A percentile compares a stretch with the other conserved stretches of the same genome.
These are phyloP conservation scores for Ginglymostoma cirratum DNA, from an alignment of 2,113 vertebrate species.

Conservation along the genomic window DNA sequence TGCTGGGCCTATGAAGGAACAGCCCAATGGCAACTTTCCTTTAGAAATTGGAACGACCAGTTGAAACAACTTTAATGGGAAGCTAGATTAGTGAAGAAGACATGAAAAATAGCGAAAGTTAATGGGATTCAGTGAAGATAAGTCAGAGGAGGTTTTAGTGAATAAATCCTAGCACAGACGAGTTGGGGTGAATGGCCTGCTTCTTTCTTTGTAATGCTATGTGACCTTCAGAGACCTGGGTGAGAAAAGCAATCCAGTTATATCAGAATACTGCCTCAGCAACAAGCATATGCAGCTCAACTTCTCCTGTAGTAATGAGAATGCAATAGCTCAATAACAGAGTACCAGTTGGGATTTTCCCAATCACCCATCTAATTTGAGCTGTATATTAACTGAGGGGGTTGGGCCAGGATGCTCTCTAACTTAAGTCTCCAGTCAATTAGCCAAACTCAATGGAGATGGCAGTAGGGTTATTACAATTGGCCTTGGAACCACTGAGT, in stretches of 20 bases:
- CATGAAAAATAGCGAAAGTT: neutral
- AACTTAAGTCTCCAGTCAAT: neutral
- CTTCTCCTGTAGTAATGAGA: neutral
- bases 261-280: neutral
- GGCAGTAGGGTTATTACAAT: neutral
- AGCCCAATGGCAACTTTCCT: too few species aligned
- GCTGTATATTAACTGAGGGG: neutral
- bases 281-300: neutral
- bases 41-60: too few species aligned
- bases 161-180: neutral
- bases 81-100: too few species aligned
- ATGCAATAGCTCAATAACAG: neutral
- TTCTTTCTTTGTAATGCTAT: neutral
- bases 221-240: neutral
- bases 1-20: too few species aligned
- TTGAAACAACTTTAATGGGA: neutral
- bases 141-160: neutral
- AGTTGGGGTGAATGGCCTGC: neutral
- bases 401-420: neutral
- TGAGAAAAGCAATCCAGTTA: neutral
- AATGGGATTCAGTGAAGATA: neutral
- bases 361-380: neutral
- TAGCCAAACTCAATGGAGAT: neutral
- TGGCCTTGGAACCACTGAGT: neutral
- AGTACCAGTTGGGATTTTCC: neutral